Base-by-base conservation (phyloP, 2,888 invertebrate species). In the Lasioglossum pauxillum region DNA sequence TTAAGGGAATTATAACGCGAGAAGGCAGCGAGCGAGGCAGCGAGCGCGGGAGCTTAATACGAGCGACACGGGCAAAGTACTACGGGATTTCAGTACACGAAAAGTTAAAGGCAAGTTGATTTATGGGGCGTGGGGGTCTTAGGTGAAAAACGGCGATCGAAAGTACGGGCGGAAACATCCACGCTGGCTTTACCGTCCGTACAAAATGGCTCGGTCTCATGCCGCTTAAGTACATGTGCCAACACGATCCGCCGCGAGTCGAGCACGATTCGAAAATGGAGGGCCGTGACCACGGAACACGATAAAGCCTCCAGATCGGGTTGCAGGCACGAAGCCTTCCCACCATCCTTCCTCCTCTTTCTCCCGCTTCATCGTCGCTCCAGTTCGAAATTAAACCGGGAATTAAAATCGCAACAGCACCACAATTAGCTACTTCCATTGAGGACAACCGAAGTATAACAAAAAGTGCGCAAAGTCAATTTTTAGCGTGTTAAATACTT, bases 161-260 rank as follows among this genome's bases (percentile, higher is more conserved):
- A 64, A 84, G 77, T 74, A 80, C 83, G 57, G 75, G 60, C 49
- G 57, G 88, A 80, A 87, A 83, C 83, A 84, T 83, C 78, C 76
- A 44, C 49, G 74, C 35, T 23, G 75, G 78, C 67, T 71, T 80
- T 80, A 49, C 79, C 81, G 78, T 12, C 46, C 72, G 57, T 73
- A 74, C 67, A 44, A 67, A 80, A 81, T 38, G 64, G 75, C 46
- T 67, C 53, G 84, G 46, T 78, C 73, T 72, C 75, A 44, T 75
- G 76, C 64, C 80, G 81, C 80, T 91, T 87, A 88, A 91, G 82
- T 69, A 88, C 86, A 77, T 83, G 82, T 78, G 87, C 85, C 91
- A 87, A 84, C 83, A 84, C 82, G 85, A 69, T 86, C 80, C 5
- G 71, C 67, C 38, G 80, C 67, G 82, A 80, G 80, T 83, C 87